Evolutionary conservation across 2,797 vertebrate genomes (phyloP).

Genomic region (Poeciliopsis paucimaculata): DNA sequence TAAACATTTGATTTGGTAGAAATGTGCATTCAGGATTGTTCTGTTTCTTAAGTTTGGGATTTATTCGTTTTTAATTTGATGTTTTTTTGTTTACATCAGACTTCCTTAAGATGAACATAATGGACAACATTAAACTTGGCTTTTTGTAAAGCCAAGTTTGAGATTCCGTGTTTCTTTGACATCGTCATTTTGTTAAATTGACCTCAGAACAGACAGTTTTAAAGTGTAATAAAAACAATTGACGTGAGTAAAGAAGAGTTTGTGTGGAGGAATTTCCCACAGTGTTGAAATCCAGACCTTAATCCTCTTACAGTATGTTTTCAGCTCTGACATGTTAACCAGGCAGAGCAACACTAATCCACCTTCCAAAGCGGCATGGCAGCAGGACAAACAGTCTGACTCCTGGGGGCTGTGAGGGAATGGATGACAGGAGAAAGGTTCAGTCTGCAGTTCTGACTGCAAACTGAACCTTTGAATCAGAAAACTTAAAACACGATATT

Average conservation of each 20-base stretch:
- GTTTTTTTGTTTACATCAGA: neutral
- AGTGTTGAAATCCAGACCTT: slow-evolving; percentile 22
- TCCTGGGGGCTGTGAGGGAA: neutral
- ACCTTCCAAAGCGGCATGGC: slow-evolving; percentile 1
- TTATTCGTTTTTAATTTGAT: neutral
- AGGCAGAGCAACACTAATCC: slow-evolving; percentile 42
- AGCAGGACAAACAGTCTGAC: neutral
- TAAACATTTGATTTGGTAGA: neutral
- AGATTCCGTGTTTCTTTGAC: neutral
- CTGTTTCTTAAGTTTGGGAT: neutral
- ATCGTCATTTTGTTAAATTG: slow-evolving; percentile 3
- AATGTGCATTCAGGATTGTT: neutral
- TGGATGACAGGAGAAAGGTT: neutral
- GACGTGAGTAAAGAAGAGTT: neutral
- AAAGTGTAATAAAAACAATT: neutral
- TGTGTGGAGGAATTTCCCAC: slow-evolving; percentile 25
- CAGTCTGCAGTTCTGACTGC: neutral
- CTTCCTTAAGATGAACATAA: too few relatives aligned
- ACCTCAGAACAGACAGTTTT: neutral
- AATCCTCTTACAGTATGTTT: slow-evolving; percentile 58
- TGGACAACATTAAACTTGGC: too few relatives aligned
- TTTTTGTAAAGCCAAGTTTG: neutral
- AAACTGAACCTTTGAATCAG: neutral
- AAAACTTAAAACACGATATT: too few relatives aligned
- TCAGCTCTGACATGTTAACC: slow-evolving; percentile 48